Evolutionary conservation across 2,797 vertebrate genomes (phyloP).

Genomic region (Pempheris klunzingeri): DNA sequence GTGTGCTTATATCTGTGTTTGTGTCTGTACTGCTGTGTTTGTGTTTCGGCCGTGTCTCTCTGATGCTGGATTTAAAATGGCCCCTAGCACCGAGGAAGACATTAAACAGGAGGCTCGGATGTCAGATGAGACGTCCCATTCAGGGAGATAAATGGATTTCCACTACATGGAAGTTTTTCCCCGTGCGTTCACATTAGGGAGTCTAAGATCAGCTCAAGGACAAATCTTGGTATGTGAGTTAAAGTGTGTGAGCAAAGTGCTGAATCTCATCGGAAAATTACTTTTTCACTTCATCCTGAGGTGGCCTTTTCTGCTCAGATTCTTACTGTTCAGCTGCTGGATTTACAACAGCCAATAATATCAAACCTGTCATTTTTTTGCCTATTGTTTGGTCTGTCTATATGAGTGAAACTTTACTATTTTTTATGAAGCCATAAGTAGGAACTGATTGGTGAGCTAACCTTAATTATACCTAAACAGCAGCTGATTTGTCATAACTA

Average conservation of each 20-base stretch:
- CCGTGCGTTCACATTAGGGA: slow-evolving; percentile 19
- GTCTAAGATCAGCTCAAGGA: slow-evolving; percentile 52
- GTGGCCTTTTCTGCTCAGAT: background rate
- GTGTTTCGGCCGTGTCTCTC: background rate
- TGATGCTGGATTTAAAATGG: slow-evolving; percentile 30
- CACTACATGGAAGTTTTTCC: slow-evolving; percentile 10
- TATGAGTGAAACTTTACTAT: background rate
- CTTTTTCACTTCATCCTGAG: slow-evolving; percentile 15
- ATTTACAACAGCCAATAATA: background rate
- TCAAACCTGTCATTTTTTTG: background rate
- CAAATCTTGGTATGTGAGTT: slow-evolving; percentile 13
- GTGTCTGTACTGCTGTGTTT: background rate
- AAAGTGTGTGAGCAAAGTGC: slow-evolving; percentile 20
- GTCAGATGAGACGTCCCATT: slow-evolving; percentile 47
- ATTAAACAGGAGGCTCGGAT: slow-evolving; percentile 43
- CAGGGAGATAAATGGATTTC: slow-evolving; percentile 64
- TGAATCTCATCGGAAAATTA: slow-evolving; percentile 16
- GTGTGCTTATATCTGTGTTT: background rate
- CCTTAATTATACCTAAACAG: too few relatives aligned
- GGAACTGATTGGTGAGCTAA: background rate
- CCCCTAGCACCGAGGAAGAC: slow-evolving; percentile 35
- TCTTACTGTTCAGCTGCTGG: slow-evolving; percentile 2
- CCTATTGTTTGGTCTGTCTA: background rate
- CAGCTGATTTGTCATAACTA: too few relatives aligned
- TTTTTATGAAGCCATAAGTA: too few relatives aligned